Base-by-base conservation (phyloP, 2,797 vertebrate genomes). In the Buphagus erythrorhynchus region DNA sequence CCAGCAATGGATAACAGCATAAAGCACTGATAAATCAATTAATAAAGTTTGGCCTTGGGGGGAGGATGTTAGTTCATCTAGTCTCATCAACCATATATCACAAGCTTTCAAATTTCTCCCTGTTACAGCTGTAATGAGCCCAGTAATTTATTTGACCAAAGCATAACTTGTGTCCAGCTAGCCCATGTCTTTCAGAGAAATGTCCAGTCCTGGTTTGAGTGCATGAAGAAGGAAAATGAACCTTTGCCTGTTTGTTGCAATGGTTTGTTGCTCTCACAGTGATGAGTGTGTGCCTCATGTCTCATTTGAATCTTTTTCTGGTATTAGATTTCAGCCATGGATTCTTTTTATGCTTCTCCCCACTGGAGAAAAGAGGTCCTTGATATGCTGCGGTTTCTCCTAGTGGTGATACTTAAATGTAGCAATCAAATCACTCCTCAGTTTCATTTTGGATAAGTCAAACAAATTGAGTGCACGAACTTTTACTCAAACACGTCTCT, bases 11-110 rank as follows among this genome's bases (percentile, higher is more conserved):
- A 85, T 92, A 65, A 57, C 71, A 75, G 31, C 58, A 29, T 86
- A 89, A 92, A 91, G n/a, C 78, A 71, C 59, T 15, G 2, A 89
- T 92, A 95, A 87, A 89, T 95, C 31, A 35, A 82, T 90, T 88
- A 90, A 82, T 79, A 75, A 83, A 90, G 57, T 86, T 93, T 85
- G 83, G 52, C 74, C 36, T 55, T 52, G 8, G 12, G 28, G 18
- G 25, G 11, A 46, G 17, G 18, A 71, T 69, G 43, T 85, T 93
- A 49, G 48, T 88, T 93, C 83, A 67, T 90, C 57, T 65, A 21
- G 10, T 89, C 52, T 82, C 45, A 61, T 59, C 77, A 85, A 72
- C 77, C 38, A 13, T 93, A 31, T 55, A 82, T 92, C 74, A 95
- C 40, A 58, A 71, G 12, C 69, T 31, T 71, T 71, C 80, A 89